Evolutionary conservation across 2,113 vertebrate species (phyloP).

Genomic region (Triplophysa siluroides): DNA sequence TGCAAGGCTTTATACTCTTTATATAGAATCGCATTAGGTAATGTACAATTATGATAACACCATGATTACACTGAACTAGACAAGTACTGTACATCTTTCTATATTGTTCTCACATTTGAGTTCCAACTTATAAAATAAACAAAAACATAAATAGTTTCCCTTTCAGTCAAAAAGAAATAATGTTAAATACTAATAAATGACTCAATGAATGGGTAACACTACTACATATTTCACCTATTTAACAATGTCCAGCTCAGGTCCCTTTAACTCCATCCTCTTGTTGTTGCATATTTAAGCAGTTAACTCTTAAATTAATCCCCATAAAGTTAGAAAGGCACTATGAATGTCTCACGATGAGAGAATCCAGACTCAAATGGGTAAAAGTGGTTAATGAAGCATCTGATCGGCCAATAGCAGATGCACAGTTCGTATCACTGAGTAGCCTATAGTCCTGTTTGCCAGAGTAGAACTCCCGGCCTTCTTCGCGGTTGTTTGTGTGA

Average conservation of each 20-base stretch:
- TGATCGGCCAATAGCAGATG: neutral
- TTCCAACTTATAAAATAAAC: constrained; percentile 64
- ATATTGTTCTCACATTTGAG: constrained; percentile 68
- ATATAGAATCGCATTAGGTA: neutral
- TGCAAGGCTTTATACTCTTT: constrained; percentile 14
- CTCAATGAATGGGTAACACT: constrained; percentile 1
- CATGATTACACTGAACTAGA: neutral
- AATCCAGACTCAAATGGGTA: no score
- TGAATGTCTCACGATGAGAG: neutral
- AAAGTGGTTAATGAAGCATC: no score
- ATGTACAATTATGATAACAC: constrained; percentile 20
- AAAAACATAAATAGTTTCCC: constrained; percentile 79
- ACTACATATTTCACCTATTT: neutral
- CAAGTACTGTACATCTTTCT: constrained; percentile 58
- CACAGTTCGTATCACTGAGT: neutral
- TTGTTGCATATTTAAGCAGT: no score
- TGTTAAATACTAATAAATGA: constrained; percentile 5
- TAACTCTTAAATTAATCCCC: neutral
- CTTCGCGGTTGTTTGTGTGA: constrained; percentile 42
- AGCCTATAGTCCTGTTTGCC: constrained; percentile 61
- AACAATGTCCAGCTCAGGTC: neutral
- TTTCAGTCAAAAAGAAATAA: constrained; percentile 64
- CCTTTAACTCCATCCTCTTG: neutral
- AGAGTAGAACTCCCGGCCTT: constrained; percentile 48
- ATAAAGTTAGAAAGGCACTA: neutral